A percentile compares a stretch with the other conserved stretches of the same genome.
These are phyloP conservation scores for Chlorocebus sabaeus DNA, from an alignment of 2,113 vertebrate species.

Conservation along the genomic window DNA sequence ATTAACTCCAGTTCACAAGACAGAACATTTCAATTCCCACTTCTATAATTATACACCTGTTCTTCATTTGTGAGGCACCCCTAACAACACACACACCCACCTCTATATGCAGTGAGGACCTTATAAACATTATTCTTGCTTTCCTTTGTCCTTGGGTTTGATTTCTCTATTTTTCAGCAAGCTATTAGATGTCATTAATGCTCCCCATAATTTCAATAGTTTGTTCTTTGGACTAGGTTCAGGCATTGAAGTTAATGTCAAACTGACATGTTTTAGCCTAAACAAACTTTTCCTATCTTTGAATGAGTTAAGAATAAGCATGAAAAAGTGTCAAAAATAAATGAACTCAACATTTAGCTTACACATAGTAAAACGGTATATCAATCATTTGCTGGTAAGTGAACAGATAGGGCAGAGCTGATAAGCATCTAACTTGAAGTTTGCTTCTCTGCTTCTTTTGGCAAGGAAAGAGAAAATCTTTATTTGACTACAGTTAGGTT, in stretches of 20 bases:
- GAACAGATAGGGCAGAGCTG: not conserved
- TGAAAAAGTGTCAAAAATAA: conserved; percentile 34
- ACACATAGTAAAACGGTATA: not conserved
- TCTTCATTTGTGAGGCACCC: not conserved
- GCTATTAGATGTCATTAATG: not conserved
- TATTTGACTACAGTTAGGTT: not conserved
- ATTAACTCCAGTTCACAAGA: not conserved
- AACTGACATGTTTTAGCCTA: not conserved
- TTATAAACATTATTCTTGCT: not conserved
- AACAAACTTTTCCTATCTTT: not conserved
- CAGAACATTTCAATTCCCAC: not conserved
- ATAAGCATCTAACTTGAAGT: not conserved
- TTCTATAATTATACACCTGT: not conserved
- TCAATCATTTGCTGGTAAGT: not conserved
- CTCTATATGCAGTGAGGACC: not conserved
- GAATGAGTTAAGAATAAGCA: not conserved
- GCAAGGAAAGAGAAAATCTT: not conserved
- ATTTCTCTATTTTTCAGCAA: not conserved
- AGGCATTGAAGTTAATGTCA: conserved; percentile 21
- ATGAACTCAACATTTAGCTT: not conserved
- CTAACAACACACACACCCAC: too few relatives aligned
- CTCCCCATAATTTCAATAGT: not conserved
- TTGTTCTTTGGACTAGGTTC: conserved; percentile 21
- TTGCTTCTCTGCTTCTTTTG: not conserved
- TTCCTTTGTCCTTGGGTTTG: conserved; percentile 8